These are phyloP conservation scores for Hypomecis atomaria DNA, from an alignment of 2,888 invertebrate species.

Conservation along the genomic window DNA sequence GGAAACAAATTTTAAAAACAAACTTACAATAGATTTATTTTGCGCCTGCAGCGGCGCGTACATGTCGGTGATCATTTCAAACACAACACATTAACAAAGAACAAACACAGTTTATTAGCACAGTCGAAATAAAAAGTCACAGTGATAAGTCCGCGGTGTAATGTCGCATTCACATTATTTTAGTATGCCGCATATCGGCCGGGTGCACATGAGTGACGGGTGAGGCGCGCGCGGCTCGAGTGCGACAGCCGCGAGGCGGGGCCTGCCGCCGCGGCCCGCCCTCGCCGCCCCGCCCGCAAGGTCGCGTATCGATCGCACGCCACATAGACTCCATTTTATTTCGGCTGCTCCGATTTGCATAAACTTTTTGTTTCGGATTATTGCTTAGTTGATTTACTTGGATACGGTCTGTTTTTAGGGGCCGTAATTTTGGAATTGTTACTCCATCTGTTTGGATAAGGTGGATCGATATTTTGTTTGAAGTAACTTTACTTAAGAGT, in stretches of 20 bases:
- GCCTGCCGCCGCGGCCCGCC: constrained; percentile 41
- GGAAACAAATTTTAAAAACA: constrained; percentile 29
- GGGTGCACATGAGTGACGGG: constrained; percentile 57
- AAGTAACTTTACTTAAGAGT: no score
- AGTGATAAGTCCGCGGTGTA: constrained; percentile 6
- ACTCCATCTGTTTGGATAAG: background rate
- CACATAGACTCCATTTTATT: constrained; percentile 82
- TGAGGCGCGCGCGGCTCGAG: constrained; percentile 52
- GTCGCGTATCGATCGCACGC: constrained; percentile 83
- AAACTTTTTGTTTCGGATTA: constrained; percentile 76
- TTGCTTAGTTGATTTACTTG: constrained; percentile 52
- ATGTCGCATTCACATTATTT: constrained; percentile 5
- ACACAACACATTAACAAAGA: constrained; percentile 60
- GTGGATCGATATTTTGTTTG: no score
- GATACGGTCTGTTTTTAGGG: constrained; percentile 36
- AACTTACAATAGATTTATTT: constrained; percentile 78
- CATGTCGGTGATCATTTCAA: constrained; percentile 80
- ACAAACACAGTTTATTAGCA: constrained; percentile 10
- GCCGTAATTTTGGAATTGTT: background rate
- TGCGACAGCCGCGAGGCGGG: constrained; percentile 61
- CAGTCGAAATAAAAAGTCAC: constrained; percentile 7
- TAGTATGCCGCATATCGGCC: constrained; percentile 21
- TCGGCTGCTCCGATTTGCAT: constrained; percentile 81
- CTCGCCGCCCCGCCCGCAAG: constrained; percentile 81
- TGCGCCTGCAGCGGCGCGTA: constrained; percentile 79